Conservation (phyloP, 2,797 vertebrate genomes). For the Octomys mimax region DNA sequence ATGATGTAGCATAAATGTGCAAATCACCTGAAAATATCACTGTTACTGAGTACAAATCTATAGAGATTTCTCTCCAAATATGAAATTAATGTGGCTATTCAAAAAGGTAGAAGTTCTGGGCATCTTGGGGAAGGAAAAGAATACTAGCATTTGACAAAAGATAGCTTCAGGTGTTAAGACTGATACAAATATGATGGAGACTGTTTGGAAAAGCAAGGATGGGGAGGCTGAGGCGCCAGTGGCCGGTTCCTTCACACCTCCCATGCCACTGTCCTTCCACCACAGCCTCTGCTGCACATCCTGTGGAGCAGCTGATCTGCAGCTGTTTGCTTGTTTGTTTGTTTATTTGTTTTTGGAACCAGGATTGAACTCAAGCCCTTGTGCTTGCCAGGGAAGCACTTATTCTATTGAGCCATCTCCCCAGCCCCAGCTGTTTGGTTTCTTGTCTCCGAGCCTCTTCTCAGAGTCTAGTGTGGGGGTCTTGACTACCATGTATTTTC, state of each 20-base stretch:
- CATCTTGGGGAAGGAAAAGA: conserved; percentile 14
- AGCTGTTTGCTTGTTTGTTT: background rate
- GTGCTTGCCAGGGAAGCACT: no score
- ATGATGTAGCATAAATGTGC: background rate
- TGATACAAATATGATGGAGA: background rate
- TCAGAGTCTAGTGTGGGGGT: background rate
- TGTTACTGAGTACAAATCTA: background rate
- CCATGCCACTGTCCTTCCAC: background rate
- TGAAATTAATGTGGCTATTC: background rate
- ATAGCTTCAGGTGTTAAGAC: background rate
- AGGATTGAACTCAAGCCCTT: no score
- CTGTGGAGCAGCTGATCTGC: background rate
- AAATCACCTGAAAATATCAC: background rate
- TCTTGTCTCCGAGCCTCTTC: background rate
- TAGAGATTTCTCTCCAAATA: background rate
- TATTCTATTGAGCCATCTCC: no score
- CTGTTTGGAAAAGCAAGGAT: background rate
- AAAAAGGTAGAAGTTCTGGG: background rate
- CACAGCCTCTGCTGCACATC: fast-evolving
- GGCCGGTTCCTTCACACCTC: background rate
- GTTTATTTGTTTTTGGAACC: no score
- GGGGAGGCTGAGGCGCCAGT: background rate
- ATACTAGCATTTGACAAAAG: background rate
- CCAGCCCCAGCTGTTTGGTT: background rate
- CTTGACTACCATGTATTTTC: background rate